These are phyloP conservation scores for Diprion similis DNA, from an alignment of 1,140 invertebrate species.

Conservation along the genomic window DNA sequence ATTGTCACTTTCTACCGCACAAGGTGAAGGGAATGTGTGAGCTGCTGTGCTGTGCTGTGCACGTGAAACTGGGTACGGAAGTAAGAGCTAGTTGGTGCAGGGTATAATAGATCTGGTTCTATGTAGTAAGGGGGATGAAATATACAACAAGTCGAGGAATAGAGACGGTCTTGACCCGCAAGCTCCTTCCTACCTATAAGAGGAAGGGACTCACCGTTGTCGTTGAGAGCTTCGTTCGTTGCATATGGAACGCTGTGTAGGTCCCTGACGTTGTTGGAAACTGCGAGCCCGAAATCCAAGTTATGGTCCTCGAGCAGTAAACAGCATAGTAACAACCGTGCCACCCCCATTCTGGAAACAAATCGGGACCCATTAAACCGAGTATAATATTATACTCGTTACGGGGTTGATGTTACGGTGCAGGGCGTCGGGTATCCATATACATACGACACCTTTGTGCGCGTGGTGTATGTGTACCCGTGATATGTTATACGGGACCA, in stretches of 20 bases:
- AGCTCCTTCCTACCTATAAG: neutral
- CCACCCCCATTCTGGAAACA: conserved; percentile 57
- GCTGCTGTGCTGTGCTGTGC: too few species aligned
- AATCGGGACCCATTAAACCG: neutral
- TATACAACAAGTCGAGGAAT: neutral
- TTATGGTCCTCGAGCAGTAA: conserved; percentile 56
- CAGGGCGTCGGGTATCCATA: too few species aligned
- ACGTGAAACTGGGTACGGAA: too few species aligned
- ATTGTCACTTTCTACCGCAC: too few species aligned
- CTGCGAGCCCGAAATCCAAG: conserved; percentile 48
- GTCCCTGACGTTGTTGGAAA: conserved; percentile 47
- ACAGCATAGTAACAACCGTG: conserved; percentile 58
- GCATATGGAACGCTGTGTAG: conserved; percentile 32
- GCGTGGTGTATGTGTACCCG: too few species aligned
- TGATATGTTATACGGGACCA: too few species aligned
- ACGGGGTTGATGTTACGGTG: too few species aligned
- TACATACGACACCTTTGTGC: too few species aligned
- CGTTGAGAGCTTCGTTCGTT: conserved; percentile 35
- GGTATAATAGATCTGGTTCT: conserved; percentile 10
- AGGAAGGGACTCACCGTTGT: conserved; percentile 8
- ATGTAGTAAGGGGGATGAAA: neutral
- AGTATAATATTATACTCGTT: neutral
- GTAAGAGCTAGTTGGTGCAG: neutral
- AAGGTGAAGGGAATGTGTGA: too few species aligned
- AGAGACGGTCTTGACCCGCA: neutral